phyloP scores from a whole-genome alignment of 2,113 vertebrate species.

The mouse (Mus musculus) region DNA sequence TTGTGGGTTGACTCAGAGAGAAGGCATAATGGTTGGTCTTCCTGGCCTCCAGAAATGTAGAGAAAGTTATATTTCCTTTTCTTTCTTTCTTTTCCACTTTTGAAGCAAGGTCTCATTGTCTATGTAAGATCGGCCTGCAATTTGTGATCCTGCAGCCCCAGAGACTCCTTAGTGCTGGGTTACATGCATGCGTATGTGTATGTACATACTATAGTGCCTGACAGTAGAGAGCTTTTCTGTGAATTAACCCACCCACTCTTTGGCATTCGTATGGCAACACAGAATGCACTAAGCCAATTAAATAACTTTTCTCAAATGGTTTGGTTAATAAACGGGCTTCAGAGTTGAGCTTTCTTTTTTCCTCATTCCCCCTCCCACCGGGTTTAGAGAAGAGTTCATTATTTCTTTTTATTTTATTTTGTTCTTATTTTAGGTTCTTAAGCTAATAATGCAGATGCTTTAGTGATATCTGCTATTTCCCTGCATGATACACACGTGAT shows the following conservation, averaged over 20 bases:
- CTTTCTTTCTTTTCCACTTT: not conserved
- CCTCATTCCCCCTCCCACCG: not conserved
- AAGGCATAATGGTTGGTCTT: not conserved
- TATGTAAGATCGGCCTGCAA: not conserved
- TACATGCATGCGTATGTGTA: not conserved
- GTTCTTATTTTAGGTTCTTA: not conserved
- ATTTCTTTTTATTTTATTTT: slow-evolving; percentile 17
- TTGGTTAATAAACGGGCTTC: not conserved
- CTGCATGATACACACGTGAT: not conserved
- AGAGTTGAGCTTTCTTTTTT: not conserved
- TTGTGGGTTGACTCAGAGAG: not conserved
- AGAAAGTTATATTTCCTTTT: not conserved
- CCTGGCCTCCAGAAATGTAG: not conserved
- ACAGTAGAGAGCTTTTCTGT: not conserved
- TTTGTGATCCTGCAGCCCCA: not conserved
- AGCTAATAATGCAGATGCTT: not conserved
- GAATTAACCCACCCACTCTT: not conserved
- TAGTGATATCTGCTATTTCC: not conserved
- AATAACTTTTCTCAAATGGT: not conserved
- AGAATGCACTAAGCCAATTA: not conserved
- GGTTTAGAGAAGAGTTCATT: not conserved
- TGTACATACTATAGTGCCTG: too few species aligned
- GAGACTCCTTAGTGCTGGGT: not conserved
- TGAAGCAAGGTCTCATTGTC: not conserved
- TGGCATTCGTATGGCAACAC: not conserved